Evolutionary conservation across 2,797 vertebrate genomes (phyloP), one percentile per base, ranked within the genome.

Genomic region (Varecia variegata): DNA sequence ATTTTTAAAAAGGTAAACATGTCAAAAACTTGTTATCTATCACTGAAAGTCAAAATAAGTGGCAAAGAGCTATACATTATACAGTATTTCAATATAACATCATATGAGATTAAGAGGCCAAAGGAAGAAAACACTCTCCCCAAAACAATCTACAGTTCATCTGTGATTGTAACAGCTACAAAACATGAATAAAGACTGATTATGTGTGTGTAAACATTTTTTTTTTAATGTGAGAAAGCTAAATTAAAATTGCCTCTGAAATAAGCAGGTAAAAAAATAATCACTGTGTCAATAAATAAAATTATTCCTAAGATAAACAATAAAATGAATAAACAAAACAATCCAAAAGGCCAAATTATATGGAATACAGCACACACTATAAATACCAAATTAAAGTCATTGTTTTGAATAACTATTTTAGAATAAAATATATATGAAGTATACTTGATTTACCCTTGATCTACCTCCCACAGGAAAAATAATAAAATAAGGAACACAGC

Each of bases 351-450:
- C n/a, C 4, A 6, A 94, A 89, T 50, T 71, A 92, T 18, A 85
- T 35, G 67, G 30, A 84, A 80, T 67, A 92, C 1, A 86, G 10
- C 15, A 89, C 1, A 65, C 3, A 54, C 9, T 88, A 60, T 84
- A 80, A 93, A 62, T 30, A 62, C 3, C 2, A 92, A 88, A 80
- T 32, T 50, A 83, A 90, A 35, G 20, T 52, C 43, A 47, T 6
- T 77, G 77, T 43, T 92, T 68, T 70, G 45, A 60, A 74, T 50
- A 79, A 83, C 56, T 94, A 76, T 58, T 93, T 91, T 86, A 40
- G 58, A 92, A 71, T 74, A 96, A 93, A 97, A 92, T 58, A 86
- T 17, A 23, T 62, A 88, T 35, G 14, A 82, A 77, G 30, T 58
- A 71, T 58, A 90, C 17, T 40, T 67, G 68, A 86, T 45, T 96